A percentile compares a stretch with the other conserved stretches of the same genome.
Evolutionary conservation across 2,797 vertebrate species (phyloP).

Genomic region (Hypotaenidia philippensis): DNA sequence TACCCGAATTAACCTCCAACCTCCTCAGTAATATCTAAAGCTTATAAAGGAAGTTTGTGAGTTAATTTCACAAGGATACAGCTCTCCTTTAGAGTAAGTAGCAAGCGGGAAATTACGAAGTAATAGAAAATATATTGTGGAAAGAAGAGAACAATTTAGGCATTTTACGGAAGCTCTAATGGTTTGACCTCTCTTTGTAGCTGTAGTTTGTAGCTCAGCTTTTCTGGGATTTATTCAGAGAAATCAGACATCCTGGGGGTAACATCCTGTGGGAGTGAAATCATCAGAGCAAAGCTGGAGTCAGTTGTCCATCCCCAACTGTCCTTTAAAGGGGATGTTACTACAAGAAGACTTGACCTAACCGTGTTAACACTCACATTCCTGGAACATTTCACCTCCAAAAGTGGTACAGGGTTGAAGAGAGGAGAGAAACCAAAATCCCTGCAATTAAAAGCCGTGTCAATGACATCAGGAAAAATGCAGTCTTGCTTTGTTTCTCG

Average conservation of each 20-base stretch:
- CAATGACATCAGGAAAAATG: background rate
- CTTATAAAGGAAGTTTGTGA: background rate
- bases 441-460: background rate
- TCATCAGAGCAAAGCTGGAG: constrained; percentile 12
- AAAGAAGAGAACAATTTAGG: background rate
- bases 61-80: background rate
- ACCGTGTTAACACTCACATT: background rate
- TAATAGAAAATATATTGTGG: background rate
- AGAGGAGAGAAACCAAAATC: background rate
- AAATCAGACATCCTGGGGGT: background rate
- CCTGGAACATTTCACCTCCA: background rate
- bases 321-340: background rate
- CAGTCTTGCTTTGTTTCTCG: background rate
- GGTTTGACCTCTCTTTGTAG: constrained; percentile 19
- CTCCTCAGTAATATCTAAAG: background rate
- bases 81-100: background rate
- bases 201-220: background rate
- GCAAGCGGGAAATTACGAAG: background rate
- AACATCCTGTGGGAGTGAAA: background rate
- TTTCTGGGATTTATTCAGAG: background rate
- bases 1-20: constrained; percentile 37
- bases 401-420: background rate
- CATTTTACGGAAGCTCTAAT: background rate
- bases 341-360: constrained; percentile 14
- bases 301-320: background rate